Percentiles rank a stretch among this genome's conserved stretches.
Conservation (phyloP, 2,113 vertebrate species). For the Sisor rabdophorus region DNA sequence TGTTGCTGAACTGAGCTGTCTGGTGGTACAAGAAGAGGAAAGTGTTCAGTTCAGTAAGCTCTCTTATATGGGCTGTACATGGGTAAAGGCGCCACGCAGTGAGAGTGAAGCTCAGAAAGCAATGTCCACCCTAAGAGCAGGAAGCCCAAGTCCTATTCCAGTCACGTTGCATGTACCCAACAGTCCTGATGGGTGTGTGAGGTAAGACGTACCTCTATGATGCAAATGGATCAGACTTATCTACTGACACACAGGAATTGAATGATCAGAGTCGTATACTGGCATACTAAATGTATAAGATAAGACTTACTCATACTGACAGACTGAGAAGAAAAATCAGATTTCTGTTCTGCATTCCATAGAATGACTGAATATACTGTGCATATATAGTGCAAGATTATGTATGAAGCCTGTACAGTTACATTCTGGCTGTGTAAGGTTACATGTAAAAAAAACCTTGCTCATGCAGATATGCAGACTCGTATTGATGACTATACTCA, state of each 20-base stretch:
- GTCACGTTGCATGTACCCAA: slow-evolving; percentile 91
- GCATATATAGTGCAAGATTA: neutral
- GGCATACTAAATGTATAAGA: neutral
- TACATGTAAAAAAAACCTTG: neutral
- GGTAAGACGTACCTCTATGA: slow-evolving; percentile 64
- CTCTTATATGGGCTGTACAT: slow-evolving; percentile 88
- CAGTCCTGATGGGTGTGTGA: slow-evolving; percentile 87
- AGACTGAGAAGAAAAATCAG: neutral
- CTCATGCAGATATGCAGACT: neutral
- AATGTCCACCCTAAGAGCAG: slow-evolving; percentile 83
- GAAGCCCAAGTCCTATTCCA: slow-evolving; percentile 77
- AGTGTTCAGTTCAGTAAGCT: slow-evolving; percentile 95
- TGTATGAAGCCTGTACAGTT: neutral
- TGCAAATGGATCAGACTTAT: neutral
- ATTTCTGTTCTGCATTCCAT: neutral
- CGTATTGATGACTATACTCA: neutral
- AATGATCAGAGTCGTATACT: neutral
- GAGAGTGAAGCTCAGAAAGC: slow-evolving; percentile 84
- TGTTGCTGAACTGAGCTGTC: slow-evolving; percentile 28
- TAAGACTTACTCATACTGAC: no score
- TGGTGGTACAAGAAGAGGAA: slow-evolving; percentile 78
- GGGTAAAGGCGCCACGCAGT: slow-evolving; percentile 88
- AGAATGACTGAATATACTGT: neutral
- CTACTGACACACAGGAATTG: neutral
- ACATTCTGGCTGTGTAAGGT: neutral